Conservation (phyloP, 2,888 invertebrate genomes). For the Meiosimyza platycephala region DNA sequence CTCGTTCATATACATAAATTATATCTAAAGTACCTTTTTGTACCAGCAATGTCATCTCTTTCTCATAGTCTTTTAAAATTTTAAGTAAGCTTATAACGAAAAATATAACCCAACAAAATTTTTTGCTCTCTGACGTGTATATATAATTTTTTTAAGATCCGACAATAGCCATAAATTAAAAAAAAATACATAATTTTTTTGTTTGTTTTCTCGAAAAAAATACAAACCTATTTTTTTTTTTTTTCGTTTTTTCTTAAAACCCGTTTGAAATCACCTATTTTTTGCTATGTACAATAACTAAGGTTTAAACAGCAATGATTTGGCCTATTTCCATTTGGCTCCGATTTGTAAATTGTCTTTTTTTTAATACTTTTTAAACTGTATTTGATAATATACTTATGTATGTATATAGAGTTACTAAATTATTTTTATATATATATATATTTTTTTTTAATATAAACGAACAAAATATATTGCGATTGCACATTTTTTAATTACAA, state of each 20-base stretch:
- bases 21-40: constrained; percentile 16
- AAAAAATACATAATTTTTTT: constrained; percentile 5
- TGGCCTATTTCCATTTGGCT: constrained; percentile 48
- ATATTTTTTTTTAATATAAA: constrained; percentile 37
- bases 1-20: constrained; percentile 31
- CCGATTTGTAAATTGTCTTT: constrained; percentile 19
- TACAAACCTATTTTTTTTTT: constrained; percentile 6
- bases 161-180: constrained; percentile 34
- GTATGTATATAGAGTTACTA: constrained; percentile 16
- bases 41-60: constrained; percentile 41
- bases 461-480: constrained; percentile 51
- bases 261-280: not conserved
- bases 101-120: constrained; percentile 41
- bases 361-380: not conserved
- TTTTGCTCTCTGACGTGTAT: constrained; percentile 62
- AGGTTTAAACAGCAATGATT: constrained; percentile 47
- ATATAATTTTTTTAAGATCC: constrained; percentile 64
- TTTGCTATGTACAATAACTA: not conserved
- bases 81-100: constrained; percentile 20
- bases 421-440: constrained; percentile 26
- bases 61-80: constrained; percentile 43
- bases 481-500: constrained; percentile 48
- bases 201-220: constrained; percentile 9
- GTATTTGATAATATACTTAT: constrained; percentile 22
- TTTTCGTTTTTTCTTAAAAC: not conserved